Conservation (phyloP, 2,113 vertebrate species). For the Otis tarda region DNA sequence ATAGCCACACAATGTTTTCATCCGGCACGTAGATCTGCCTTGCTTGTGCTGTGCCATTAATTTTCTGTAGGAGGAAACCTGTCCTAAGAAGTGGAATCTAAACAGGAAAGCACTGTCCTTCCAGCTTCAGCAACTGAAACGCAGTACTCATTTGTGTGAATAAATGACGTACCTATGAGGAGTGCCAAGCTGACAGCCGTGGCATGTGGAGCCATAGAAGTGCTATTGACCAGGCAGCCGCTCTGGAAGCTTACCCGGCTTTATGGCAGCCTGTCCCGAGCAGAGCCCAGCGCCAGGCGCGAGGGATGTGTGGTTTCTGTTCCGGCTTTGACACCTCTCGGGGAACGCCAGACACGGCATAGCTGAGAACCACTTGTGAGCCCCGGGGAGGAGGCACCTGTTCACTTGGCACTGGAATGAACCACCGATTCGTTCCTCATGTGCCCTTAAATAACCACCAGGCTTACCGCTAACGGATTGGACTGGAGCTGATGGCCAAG, state of each 20-base stretch:
- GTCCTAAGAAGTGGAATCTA: neutral
- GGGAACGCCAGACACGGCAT: rapidly evolving
- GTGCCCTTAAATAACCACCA: neutral
- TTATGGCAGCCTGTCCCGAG: neutral
- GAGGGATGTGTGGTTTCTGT: neutral
- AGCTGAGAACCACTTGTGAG: neutral
- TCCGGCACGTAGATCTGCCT: neutral
- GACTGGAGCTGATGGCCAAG: neutral
- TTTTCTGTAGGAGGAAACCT: neutral
- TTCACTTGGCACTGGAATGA: neutral
- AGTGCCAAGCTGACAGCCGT: constrained; percentile 22
- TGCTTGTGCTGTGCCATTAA: neutral
- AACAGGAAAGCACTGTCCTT: neutral
- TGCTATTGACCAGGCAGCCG: neutral
- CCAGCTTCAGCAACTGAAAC: neutral
- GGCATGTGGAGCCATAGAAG: neutral
- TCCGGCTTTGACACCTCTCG: neutral
- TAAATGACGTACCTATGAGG: rapidly evolving
- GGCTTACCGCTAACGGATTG: rapidly evolving
- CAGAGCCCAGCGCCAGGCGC: neutral
- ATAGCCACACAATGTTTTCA: neutral
- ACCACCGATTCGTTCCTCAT: neutral
- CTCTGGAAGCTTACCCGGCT: neutral
- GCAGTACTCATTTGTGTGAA: neutral
- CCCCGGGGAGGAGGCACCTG: neutral